phyloP scores from a whole-genome alignment of 1,140 invertebrate species.

The Drosophila arizonae region DNA sequence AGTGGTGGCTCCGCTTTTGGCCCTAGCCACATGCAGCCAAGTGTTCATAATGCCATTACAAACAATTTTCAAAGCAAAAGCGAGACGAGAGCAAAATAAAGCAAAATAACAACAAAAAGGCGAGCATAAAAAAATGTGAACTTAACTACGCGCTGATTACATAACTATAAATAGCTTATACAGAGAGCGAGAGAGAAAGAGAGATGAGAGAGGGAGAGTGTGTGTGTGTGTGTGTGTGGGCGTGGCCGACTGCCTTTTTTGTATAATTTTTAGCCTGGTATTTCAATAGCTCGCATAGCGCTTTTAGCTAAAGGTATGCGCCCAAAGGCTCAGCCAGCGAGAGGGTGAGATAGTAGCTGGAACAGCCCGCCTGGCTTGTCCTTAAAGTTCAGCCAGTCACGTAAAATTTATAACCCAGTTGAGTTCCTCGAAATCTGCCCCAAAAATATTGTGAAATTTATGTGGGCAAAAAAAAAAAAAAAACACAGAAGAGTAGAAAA shows the following conservation, averaged over 20 bases:
- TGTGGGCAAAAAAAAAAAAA: slow-evolving; percentile 41
- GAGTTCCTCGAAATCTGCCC: slow-evolving; percentile 46
- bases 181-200: neutral
- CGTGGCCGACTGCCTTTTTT: slow-evolving; percentile 7
- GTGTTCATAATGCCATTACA: slow-evolving; percentile 73
- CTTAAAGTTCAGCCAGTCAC: slow-evolving; percentile 39
- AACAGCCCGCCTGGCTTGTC: neutral
- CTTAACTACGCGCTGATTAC: slow-evolving; percentile 48
- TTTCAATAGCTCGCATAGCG: slow-evolving; percentile 57
- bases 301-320: slow-evolving; percentile 10
- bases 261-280: slow-evolving; percentile 48
- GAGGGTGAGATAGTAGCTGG: too few species aligned
- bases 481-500: too few species aligned
- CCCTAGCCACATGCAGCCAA: slow-evolving; percentile 44
- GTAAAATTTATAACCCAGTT: slow-evolving; percentile 63
- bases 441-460: slow-evolving; percentile 52
- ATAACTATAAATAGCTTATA: slow-evolving; percentile 60
- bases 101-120: slow-evolving; percentile 3
- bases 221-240: neutral
- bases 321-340: neutral
- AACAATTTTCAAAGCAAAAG: slow-evolving; percentile 53
- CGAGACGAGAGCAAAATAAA: neutral
- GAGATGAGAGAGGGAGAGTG: neutral
- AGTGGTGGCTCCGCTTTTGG: slow-evolving; percentile 15
- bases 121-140: slow-evolving; percentile 46